Percentiles rank a stretch among this genome's conserved stretches.
phyloP scores from a whole-genome alignment of 2,888 invertebrate genomes.

The Amiota communis region DNA sequence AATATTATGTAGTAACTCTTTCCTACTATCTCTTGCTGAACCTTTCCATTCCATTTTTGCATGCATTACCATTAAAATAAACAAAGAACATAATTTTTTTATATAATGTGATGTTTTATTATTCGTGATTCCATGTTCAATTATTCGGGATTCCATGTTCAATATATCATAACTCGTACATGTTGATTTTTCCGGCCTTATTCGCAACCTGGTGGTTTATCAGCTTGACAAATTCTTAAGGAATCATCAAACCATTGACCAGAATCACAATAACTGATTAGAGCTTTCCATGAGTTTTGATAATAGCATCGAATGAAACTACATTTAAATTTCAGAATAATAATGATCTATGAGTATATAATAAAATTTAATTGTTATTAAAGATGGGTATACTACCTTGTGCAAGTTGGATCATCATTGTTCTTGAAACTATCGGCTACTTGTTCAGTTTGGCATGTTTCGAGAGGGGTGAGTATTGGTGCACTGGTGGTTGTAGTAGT shows the following conservation, averaged over 20 bases:
- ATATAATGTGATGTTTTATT: too few species aligned
- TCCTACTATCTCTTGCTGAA: too few species aligned
- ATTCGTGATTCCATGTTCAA: too few species aligned
- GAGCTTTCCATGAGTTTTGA: neutral
- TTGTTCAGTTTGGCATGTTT: neutral
- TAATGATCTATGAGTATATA: neutral
- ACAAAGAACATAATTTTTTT: too few species aligned
- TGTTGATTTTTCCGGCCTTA: too few species aligned
- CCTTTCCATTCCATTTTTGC: too few species aligned
- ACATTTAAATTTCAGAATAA: too few species aligned
- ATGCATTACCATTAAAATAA: too few species aligned
- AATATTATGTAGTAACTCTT: too few species aligned
- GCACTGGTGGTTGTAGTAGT: neutral
- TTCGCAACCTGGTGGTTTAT: too few species aligned
- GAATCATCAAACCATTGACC: neutral
- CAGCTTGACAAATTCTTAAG: neutral
- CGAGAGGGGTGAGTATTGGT: neutral
- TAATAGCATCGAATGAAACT: neutral
- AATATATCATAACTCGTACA: too few species aligned
- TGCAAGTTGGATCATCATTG: conserved; percentile 10
- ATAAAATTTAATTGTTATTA: neutral
- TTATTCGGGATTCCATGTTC: too few species aligned
- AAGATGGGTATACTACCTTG: neutral
- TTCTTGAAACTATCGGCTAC: neutral
- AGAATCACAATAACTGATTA: neutral